Evolutionary conservation across 2,113 vertebrate genomes (phyloP), one percentile per base, ranked within the genome.

Genomic region (Camelus dromedarius): DNA sequence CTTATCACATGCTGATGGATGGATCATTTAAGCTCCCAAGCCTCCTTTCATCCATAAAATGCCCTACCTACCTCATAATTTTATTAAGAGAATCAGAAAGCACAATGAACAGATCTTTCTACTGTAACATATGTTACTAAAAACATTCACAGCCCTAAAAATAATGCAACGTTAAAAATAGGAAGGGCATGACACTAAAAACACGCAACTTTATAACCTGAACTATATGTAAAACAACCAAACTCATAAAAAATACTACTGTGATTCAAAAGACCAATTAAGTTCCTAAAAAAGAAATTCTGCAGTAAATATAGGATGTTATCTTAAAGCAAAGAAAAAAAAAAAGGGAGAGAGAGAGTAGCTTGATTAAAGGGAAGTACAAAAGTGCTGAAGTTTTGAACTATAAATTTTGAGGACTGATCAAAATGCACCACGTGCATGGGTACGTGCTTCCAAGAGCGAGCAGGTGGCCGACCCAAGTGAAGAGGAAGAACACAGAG

Each of bases 151-250:
- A 18, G 15, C 8, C 4, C 9, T 72, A 77, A 79, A 89, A 90
- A 69, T 48, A 89, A 89, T 38, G 3, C 18, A 84, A 14, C 50
- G 82, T 77, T 90, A 24, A 87, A 93, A 85, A 50, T 64, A 93
- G 52, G 22, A 94, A 91, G 24, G 30, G 50, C 42, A 42, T 9
- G 56, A 10, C 12, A 22, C 12, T 83, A 69, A 70, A 92, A 79
- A 10, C 30, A 96, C 73, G 50, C 30, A 73, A 20, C 26, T 64
- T 56, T 85, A 75, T 79, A 67, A 56, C 7, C 35, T 75, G 18
- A 62, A 20, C 32, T 88, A 30, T 28, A 7, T 58, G 26, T 88
- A 80, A 89, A 82, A 83, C 62, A 83, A 60, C 12, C 42, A 56
- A 58, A 70, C 18, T 82, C 42, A 62, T 35, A 76, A 87, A 87